Base-by-base conservation (phyloP, 2,113 vertebrate genomes). In the Toxotes chatareus region DNA sequence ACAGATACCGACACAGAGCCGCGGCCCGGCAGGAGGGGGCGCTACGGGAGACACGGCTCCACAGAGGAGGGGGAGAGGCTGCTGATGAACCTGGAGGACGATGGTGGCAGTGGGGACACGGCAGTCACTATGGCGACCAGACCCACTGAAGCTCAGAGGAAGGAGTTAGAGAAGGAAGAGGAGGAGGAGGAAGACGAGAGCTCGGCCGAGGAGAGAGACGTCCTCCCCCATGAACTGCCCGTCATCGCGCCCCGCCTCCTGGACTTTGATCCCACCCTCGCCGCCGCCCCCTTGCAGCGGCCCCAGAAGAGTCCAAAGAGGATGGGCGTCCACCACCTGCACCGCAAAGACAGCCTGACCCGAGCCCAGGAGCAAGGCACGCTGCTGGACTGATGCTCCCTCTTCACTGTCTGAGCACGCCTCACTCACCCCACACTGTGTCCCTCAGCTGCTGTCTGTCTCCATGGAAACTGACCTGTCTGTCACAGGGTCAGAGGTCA, bases 271-370 rank as follows among this genome's bases (percentile, higher is more conserved):
- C 42, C 90, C 85, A 0, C 56, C 85, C 61, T 67, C 2, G 34
- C 70, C 3, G 5, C 73, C 23, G 7, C 84, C 0, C 80, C 78
- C 56, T 69, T 89, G 0, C 83, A 93, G 21, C 96, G 97, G 1
- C 96, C 96, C 0, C 97, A 96, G 86, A 97, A 96, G 86, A 99
- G 97, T 90, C 97, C 98, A 32, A 99, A 99, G 89, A 95, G 98
- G 77, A 99, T 99, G 98, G 98, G 98, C 0, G 97, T 99, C 11
- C 98, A 99, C 88, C 97, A 99, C 80, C 95, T 99, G 32, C 97
- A 97, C 91, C 96, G 98, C 64, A 99, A 99, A 84, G 98, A 99
- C 95, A 99, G 98, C 88, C 94, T 99, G 92, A 99, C 97, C 0
- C 96, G 97, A 61, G 97, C 98, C 47, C 98, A 98, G 93, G 97